Evolutionary conservation across 1,140 invertebrate genomes (phyloP).

Genomic region (Platyscapa corneri): DNA sequence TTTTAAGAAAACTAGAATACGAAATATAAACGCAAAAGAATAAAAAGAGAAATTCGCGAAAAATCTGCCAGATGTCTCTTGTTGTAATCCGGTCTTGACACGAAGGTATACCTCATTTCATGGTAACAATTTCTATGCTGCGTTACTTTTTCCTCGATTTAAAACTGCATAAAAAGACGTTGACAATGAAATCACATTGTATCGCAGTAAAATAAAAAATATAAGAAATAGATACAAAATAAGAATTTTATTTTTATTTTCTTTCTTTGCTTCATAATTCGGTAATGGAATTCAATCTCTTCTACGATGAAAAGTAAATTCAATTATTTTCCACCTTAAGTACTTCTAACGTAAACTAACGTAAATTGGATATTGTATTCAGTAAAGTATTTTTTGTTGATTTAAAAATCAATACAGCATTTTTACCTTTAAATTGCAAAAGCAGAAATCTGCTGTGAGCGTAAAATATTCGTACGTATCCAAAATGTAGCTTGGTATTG

Average conservation of each 20-base stretch:
- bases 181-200: conserved; percentile 35
- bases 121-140: conserved; percentile 16
- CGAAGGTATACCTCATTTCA: conserved; percentile 35
- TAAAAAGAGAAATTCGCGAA: neutral
- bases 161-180: conserved; percentile 27
- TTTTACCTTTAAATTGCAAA: neutral
- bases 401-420: neutral
- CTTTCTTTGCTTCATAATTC: neutral
- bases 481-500: no score
- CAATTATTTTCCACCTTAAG: neutral
- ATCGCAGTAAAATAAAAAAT: conserved; percentile 24
- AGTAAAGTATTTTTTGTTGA: neutral
- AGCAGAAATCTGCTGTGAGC: no score
- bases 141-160: conserved; percentile 10
- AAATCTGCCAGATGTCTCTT: conserved; percentile 15
- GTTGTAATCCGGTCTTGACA: conserved; percentile 18
- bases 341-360: neutral
- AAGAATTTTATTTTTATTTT: conserved; percentile 20
- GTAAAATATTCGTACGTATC: no score
- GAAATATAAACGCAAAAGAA: neutral
- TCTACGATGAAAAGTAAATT: conserved; percentile 6
- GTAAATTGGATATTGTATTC: neutral
- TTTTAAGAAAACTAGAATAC: neutral
- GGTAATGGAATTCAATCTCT: neutral
- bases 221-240: neutral